Conservation (phyloP, 2,113 vertebrate species). For the Amblyornis subalaris region DNA sequence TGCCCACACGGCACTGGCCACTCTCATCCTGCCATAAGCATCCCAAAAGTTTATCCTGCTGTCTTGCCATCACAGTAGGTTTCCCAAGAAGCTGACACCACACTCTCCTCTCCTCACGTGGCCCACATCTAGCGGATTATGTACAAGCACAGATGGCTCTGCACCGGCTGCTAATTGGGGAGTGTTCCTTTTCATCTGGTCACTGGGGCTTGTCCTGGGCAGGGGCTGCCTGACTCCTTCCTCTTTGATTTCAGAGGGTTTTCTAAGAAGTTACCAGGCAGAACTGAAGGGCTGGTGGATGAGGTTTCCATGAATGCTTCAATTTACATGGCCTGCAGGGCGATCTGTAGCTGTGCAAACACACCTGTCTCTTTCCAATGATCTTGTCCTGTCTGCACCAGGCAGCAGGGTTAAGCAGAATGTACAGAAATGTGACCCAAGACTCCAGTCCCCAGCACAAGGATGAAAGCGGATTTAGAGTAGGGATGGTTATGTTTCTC, state of each 20-base stretch:
- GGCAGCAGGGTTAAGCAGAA: background rate
- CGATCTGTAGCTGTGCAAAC: background rate
- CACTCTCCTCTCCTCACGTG: background rate
- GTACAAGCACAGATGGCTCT: slow-evolving; percentile 1
- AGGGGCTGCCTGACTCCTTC: background rate
- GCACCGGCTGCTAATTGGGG: background rate
- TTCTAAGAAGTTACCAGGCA: slow-evolving; percentile 20
- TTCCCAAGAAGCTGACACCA: background rate
- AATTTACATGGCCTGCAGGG: background rate
- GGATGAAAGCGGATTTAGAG: background rate
- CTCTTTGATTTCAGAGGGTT: slow-evolving; percentile 15
- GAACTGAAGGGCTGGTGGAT: background rate
- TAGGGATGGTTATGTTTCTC: background rate
- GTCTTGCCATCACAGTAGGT: background rate
- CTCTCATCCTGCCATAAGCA: background rate
- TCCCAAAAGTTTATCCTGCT: background rate
- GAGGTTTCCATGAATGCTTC: background rate
- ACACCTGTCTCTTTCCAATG: background rate
- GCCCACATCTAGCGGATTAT: background rate
- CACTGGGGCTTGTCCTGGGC: slow-evolving; percentile 1
- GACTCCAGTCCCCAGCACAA: background rate
- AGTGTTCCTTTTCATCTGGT: slow-evolving; percentile 23
- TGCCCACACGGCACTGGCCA: background rate
- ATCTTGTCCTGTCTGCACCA: background rate
- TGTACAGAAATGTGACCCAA: background rate